Evolutionary conservation across 2,888 invertebrate species (phyloP), one percentile per base, ranked within the genome.

Genomic region (Arenicola marina): DNA sequence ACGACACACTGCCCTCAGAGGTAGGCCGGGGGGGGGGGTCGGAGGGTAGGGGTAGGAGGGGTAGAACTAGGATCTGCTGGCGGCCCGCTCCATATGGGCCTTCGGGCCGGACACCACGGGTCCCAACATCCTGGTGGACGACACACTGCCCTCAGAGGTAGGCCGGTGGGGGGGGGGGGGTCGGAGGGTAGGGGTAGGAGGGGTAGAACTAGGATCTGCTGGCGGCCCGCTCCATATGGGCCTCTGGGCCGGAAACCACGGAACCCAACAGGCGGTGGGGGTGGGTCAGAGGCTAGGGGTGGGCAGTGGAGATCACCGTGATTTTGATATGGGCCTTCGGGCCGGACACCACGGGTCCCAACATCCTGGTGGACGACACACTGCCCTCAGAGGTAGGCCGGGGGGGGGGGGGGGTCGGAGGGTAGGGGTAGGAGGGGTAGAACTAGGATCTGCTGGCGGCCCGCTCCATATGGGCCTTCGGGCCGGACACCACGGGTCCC

Each of bases 241-340:
- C 99, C 0, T 99, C 99, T 84, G 99, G 99, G 0, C 99, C 99
- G 0, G 98, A 99, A n/a, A n/a, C n/a, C n/a, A n/a, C n/a, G n/a
- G n/a, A n/a, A n/a, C n/a, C n/a, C n/a, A n/a, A n/a, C n/a, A n/a
- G n/a, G n/a, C n/a, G n/a, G n/a, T n/a, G n/a, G n/a, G n/a, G n/a
- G n/a, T n/a, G n/a, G n/a, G n/a, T n/a, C n/a, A n/a, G n/a, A n/a
- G n/a, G n/a, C n/a, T n/a, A n/a, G n/a, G n/a, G n/a, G n/a, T n/a
- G n/a, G n/a, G n/a, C n/a, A n/a, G n/a, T n/a, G n/a, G n/a, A n/a
- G n/a, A n/a, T n/a, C n/a, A n/a, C n/a, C n/a, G n/a, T n/a, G n/a
- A n/a, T n/a, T n/a, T n/a, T n/a, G n/a, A 98, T 99, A 77, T 99
- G 99, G 99, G 97, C 99, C 0, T 99, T 99, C 84, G 99, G 99